phyloP scores from a whole-genome alignment of 2,888 invertebrate species.

The Drosophila prostipennis region DNA sequence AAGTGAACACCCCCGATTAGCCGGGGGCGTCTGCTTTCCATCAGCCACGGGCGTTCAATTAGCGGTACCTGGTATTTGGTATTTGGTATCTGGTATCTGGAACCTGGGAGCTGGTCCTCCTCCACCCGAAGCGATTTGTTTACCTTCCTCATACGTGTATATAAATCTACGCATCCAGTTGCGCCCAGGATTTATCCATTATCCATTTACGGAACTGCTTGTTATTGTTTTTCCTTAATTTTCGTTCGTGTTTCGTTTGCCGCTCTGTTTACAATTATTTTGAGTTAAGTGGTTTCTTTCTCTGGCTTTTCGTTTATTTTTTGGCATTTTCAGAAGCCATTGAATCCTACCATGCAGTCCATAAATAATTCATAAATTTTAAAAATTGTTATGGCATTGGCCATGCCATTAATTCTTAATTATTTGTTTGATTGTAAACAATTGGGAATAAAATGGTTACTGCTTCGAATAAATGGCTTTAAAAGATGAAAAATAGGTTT shows the following conservation, averaged over 20 bases:
- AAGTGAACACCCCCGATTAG: conserved; percentile 5
- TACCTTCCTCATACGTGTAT: conserved; percentile 39
- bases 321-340: conserved; percentile 16
- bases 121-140: conserved; percentile 48
- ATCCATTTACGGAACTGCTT: conserved; percentile 36
- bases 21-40: conserved; percentile 65
- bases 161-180: conserved; percentile 70
- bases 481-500: neutral
- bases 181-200: conserved; percentile 61
- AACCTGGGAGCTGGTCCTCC: conserved; percentile 4
- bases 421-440: conserved; percentile 25
- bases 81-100: conserved; percentile 20
- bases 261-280: conserved; percentile 68
- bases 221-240: conserved; percentile 24
- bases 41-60: conserved; percentile 71
- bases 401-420: conserved; percentile 40
- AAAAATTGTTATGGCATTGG: conserved; percentile 41
- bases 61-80: conserved; percentile 44
- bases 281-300: conserved; percentile 58
- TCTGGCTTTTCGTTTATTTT: conserved; percentile 33
- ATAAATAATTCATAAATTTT: conserved; percentile 49
- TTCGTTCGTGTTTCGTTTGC: conserved; percentile 45
- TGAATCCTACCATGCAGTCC: conserved; percentile 4
- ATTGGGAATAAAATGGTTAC: neutral
- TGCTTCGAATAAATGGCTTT: neutral